Evolutionary conservation across 2,888 invertebrate genomes (phyloP).

Genomic region (Pegoplata infirma): DNA sequence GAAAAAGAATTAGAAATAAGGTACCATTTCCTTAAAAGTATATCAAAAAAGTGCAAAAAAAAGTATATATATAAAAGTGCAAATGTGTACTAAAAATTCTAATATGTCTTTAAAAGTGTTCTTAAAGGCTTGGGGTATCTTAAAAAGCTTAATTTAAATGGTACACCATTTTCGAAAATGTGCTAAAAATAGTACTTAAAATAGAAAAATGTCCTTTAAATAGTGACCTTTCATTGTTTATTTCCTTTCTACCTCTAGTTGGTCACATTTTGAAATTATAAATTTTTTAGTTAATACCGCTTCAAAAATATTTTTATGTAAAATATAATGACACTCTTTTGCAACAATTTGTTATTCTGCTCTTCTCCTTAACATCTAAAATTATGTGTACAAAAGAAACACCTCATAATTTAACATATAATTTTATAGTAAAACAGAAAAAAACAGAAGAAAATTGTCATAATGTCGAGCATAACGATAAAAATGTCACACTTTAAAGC

Average conservation of each 20-base stretch:
- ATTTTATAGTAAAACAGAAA: constrained; percentile 26
- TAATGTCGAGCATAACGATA: constrained; percentile 62
- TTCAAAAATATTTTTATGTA: not conserved
- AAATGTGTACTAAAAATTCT: no score
- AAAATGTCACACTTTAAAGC: constrained; percentile 63
- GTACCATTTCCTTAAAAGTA: no score
- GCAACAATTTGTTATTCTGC: not conserved
- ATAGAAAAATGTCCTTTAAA: no score
- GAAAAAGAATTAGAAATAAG: no score
- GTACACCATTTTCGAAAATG: no score
- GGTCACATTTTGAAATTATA: not conserved
- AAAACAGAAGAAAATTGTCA: constrained; percentile 67
- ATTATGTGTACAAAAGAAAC: constrained; percentile 34
- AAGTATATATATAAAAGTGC: no score
- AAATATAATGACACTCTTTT: not conserved
- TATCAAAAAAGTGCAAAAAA: no score
- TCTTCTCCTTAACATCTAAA: not conserved
- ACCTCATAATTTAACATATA: constrained; percentile 38
- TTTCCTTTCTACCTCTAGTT: not conserved
- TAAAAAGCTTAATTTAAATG: no score
- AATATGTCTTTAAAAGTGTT: no score
- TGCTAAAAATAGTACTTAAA: no score
- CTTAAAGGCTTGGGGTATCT: no score
- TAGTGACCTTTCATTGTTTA: no score
- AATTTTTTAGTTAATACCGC: not conserved